These are phyloP conservation scores for Tauraco erythrolophus DNA, from an alignment of 2,113 vertebrate species.

Conservation along the genomic window DNA sequence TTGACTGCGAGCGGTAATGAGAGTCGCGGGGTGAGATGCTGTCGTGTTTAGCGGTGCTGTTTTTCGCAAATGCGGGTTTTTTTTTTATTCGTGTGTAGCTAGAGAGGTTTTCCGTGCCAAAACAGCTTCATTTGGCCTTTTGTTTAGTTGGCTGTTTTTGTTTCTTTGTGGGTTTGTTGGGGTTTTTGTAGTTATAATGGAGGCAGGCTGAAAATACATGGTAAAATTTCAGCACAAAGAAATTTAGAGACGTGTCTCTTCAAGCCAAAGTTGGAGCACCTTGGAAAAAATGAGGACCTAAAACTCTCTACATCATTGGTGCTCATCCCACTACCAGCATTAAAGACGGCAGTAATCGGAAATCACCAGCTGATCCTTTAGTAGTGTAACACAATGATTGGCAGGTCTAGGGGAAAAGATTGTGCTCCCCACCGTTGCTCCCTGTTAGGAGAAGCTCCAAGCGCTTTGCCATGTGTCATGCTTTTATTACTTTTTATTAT, in stretches of 20 bases:
- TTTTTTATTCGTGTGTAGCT: not conserved
- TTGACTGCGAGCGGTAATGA: not conserved
- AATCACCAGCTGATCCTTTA: not conserved
- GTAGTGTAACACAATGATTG: not conserved
- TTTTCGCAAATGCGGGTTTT: not conserved
- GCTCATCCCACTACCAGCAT: too few species aligned
- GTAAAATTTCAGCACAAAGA: too few species aligned
- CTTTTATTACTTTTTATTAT: conserved; percentile 22
- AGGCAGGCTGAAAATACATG: fast-evolving
- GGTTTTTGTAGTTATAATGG: not conserved
- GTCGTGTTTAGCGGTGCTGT: not conserved
- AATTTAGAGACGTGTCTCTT: fast-evolving
- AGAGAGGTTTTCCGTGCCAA: not conserved
- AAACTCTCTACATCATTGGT: fast-evolving
- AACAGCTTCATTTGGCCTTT: not conserved
- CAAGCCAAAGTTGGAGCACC: not conserved
- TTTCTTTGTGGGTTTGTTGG: not conserved
- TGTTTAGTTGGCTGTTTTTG: not conserved
- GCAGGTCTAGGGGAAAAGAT: not conserved
- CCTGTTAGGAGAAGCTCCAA: not conserved
- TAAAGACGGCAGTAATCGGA: not conserved
- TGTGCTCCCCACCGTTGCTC: not conserved
- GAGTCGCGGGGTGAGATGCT: not conserved
- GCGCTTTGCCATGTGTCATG: not conserved
- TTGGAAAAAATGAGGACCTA: not conserved